Base-by-base conservation (phyloP, 2,888 invertebrate species). In the Agrotis exclamationis region DNA sequence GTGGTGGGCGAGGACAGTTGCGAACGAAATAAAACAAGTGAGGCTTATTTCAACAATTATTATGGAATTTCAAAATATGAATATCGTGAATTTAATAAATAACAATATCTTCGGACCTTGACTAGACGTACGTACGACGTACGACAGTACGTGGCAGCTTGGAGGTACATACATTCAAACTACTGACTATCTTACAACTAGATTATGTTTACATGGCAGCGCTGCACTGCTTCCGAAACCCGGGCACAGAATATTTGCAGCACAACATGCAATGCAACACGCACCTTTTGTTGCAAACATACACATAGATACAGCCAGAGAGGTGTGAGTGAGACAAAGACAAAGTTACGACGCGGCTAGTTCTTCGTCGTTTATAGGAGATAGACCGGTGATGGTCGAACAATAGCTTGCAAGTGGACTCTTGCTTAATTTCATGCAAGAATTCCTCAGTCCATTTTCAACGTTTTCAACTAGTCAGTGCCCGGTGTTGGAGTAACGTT, bases 21-120 rank as follows among this genome's bases (percentile, higher is more conserved):
- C 11, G 28, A 2, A 48, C 48, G n/a, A 45, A 72, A 60, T 22
- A 3, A 70, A 63, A 62, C n/a, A 51, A 7, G 44, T 13, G 20
- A 5, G n/a, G 22, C 22, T 70, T 45, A 33, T 51, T 16, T 51
- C n/a, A 70, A 73, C 63, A 63, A 51, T 73, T 70, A 70, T 33
- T 74, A 60, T 51, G 63, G 74, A 65, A 33, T n/a, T 60, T 44
- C 33, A 62, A 39, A 71, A 18, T 72, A 59, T 9, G 16, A 59
- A 59, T 14, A 69, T 2, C n/a, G 4, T 39, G 13, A 24, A 33
- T 20, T 48, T 70, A 18, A 47, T 73, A 50, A 28, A 44, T 13
- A 70, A 22, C 74, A 73, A 73, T 28, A 16, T 4, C 1, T 9
- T 70, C 14, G 18, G 44, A 16, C 63, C 33, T 33, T 5, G 44